These are phyloP conservation scores for Glaucomys volans DNA, from an alignment of 2,113 vertebrate species.

Conservation along the genomic window DNA sequence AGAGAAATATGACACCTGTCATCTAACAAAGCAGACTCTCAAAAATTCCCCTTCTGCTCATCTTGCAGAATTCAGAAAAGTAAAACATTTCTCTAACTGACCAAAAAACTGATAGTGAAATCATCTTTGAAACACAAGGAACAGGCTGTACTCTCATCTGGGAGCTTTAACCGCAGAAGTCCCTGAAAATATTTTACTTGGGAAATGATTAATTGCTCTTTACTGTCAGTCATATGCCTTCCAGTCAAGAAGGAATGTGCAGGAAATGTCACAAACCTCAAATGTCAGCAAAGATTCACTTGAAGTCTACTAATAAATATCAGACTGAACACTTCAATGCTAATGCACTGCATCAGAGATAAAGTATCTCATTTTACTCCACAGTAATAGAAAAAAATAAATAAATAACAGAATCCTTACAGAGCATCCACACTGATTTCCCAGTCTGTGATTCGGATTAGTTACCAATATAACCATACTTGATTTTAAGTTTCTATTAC, in stretches of 20 bases:
- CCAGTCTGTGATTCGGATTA: constrained; percentile 2
- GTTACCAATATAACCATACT: constrained; percentile 39
- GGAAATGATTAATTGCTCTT: constrained; percentile 70
- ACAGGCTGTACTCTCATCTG: not conserved
- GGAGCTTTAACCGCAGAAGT: constrained; percentile 26
- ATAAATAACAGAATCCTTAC: not conserved
- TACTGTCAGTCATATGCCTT: constrained; percentile 64
- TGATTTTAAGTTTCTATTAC: constrained; percentile 19
- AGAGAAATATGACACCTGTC: not conserved
- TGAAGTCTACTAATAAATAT: constrained; percentile 52
- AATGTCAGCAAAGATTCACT: constrained; percentile 56
- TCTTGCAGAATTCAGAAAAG: constrained; percentile 47
- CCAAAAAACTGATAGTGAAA: not conserved
- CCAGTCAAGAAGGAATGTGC: constrained; percentile 36
- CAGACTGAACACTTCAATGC: constrained; percentile 42
- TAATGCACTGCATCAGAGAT: constrained; percentile 28
- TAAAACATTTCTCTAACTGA: not conserved
- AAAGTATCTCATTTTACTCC: constrained; percentile 25
- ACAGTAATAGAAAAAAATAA: not conserved
- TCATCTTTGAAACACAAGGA: constrained; percentile 25
- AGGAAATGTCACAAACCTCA: constrained; percentile 68
- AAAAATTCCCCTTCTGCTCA: constrained; percentile 31
- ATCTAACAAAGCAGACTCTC: not conserved
- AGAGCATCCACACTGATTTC: not conserved
- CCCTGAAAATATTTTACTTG: constrained; percentile 53